Conservation (phyloP, 2,797 vertebrate genomes). For the Geotrypetes seraphini region DNA sequence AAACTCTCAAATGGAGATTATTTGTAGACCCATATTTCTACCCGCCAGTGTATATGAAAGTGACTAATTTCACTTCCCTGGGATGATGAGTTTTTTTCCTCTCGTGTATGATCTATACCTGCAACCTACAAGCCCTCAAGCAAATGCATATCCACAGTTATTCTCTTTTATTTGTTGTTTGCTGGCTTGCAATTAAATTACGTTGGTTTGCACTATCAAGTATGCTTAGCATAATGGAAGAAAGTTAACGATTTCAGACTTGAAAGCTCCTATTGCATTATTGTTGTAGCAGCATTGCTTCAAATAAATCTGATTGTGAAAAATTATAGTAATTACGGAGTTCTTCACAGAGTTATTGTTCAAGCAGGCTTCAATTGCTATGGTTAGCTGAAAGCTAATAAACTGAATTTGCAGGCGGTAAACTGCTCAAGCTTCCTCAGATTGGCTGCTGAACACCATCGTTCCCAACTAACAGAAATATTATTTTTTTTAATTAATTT, state of each 20-base stretch:
- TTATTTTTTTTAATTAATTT: too few relatives aligned
- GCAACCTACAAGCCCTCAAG: slow-evolving; percentile 1
- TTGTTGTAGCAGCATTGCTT: background rate
- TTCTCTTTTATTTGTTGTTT: slow-evolving; percentile 4
- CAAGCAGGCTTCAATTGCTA: slow-evolving; percentile 7
- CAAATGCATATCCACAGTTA: background rate
- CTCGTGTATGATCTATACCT: background rate
- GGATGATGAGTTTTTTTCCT: slow-evolving; percentile 3
- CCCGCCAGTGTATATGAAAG: slow-evolving; percentile 19
- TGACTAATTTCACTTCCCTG: background rate
- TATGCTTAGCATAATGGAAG: background rate
- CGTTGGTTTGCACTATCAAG: slow-evolving; percentile 5
- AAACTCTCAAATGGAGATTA: too few relatives aligned
- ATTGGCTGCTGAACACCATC: too few relatives aligned
- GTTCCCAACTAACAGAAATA: too few relatives aligned
- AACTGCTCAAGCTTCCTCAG: too few relatives aligned
- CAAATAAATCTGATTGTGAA: slow-evolving; percentile 1
- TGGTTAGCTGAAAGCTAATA: background rate
- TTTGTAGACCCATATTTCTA: too few relatives aligned
- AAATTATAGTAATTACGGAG: background rate
- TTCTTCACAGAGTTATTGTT: slow-evolving; percentile 7
- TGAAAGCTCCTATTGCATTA: slow-evolving; percentile 1
- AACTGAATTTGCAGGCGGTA: too few relatives aligned
- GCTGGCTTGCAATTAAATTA: slow-evolving; percentile 6
- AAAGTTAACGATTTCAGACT: slow-evolving; percentile 5